Evolutionary conservation across 2,888 invertebrate genomes (phyloP), one percentile per base, ranked within the genome.

Genomic region (Steinernema hermaphroditum): DNA sequence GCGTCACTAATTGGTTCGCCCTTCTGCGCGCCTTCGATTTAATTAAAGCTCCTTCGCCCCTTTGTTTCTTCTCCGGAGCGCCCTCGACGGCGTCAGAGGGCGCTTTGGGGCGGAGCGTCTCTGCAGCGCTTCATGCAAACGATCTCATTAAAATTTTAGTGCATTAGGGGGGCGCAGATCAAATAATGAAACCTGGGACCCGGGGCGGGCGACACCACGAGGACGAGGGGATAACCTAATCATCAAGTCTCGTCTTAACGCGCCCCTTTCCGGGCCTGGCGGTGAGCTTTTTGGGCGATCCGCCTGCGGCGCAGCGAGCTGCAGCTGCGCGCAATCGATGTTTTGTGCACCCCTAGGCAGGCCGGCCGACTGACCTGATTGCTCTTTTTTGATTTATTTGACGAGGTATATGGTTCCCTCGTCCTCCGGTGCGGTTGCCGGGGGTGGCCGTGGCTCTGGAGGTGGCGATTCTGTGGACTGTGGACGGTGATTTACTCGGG

Each of bases 61-160:
- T 12, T 37, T 37, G 22, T 16, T 16, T 19, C 27, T 54, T 49
- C 49, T 49, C 12, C 54, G 54, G 49, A 6, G 22, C 62, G 62
- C 37, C 37, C 37, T 12, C 37, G 4, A 4, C 37, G 4, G 27
- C 62, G 62, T 62, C 62, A 62, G 27, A 62, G 29, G 34, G 16
- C 29, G 2, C 32, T 34, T 50, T 50, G 19, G 12, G 62, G 32
- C 62, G 62, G 27, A 19, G 54, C 62, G 46, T 16, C 16, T 46
- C 46, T n/a, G 62, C 32, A 62, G 27, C 14, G 32, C 32, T 34
- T 62, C 62, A 32, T 62, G 62, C 62, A 62, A 32, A 32, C 62
- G 62, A 62, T 62, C 62, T 62, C 29, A 62, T 62, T 62, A 62
- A 62, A 62, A 62, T 62, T 62, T 62, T 62, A 62, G 62, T 32